Base-by-base conservation (phyloP, 2,113 vertebrate genomes). In the Apeltes quadracus region DNA sequence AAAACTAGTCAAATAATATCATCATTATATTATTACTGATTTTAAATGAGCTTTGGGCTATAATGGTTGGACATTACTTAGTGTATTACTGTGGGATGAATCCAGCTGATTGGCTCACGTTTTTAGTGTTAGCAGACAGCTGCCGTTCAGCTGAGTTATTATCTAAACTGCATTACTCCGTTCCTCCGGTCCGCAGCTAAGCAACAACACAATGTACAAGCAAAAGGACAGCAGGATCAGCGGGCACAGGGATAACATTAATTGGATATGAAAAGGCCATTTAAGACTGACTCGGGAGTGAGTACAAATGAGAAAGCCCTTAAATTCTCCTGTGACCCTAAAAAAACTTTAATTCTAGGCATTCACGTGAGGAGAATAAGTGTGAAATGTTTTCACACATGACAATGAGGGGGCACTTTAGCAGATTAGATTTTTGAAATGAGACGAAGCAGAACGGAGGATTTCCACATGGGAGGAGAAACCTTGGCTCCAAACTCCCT, bases 351-450 rank as follows among this genome's bases (percentile, higher is more conserved):
- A 59, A 61, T 76, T 77, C 69, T 75, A n/a, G 67, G 61, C 61
- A 61, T 85, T 83, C 57, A 43, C 55, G 9, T 53, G 22, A 41
- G 72, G 61, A 64, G 70, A 75, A 72, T 59, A 77, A 82, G 77
- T 72, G 79, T 70, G 68, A 81, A 89, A 72, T 67, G 53, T 76
- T 78, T 81, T 36, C 64, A 61, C 58, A 55, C 44, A 64, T 68
- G 69, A 81, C 84, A 73, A 69, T 67, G 69, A 85, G 79, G 81
- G 78, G 82, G 79, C 76, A 83, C 56, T 83, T 79, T 82, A 83
- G 77, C 87, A 89, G 89, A 91, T 91, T 75, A 75, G 82, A 88
- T 87, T 88, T 87, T 79, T 76, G 61, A 88, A 91, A 83, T 87
- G 86, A 88, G 72, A 90, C 84, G 86, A 84, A 89, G 86, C 79